Conservation (phyloP, 2,888 invertebrate species). For the Nipponacmea schrenckii region DNA sequence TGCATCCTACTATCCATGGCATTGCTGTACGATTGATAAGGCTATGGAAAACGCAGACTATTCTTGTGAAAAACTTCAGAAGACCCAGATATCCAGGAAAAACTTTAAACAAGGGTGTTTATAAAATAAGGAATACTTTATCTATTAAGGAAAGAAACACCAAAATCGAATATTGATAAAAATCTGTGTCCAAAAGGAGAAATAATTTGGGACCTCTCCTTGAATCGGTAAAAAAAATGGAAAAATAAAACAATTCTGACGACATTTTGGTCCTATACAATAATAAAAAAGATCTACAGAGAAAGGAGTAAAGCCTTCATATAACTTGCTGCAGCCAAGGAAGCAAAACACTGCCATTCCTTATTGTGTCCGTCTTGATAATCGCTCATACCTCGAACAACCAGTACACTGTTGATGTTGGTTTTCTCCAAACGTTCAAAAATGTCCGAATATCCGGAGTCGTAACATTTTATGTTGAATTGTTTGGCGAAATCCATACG, state of each 20-base stretch:
- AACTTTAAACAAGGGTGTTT: no score
- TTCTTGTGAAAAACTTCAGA: no score
- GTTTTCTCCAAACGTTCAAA: constrained; percentile 78
- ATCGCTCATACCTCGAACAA: constrained; percentile 85
- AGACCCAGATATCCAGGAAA: no score
- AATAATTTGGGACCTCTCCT: no score
- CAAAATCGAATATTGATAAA: no score
- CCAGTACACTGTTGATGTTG: constrained; percentile 75
- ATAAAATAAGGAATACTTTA: no score
- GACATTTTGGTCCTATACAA: neutral
- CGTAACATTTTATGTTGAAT: constrained; percentile 87
- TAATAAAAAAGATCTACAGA: constrained; percentile 26
- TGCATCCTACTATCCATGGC: no score
- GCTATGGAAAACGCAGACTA: no score
- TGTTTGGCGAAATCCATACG: constrained; percentile 87
- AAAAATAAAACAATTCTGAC: neutral
- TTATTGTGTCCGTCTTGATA: constrained; percentile 93
- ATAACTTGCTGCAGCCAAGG: constrained; percentile 90
- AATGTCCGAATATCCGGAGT: constrained; percentile 94
- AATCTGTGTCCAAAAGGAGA: no score
- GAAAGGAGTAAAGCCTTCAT: constrained; percentile 79
- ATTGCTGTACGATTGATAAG: no score
- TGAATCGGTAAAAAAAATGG: no score
- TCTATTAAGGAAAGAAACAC: no score
- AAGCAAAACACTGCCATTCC: constrained; percentile 96